Conservation (phyloP, 1,140 invertebrate genomes). For the Drosophila sp. region DNA sequence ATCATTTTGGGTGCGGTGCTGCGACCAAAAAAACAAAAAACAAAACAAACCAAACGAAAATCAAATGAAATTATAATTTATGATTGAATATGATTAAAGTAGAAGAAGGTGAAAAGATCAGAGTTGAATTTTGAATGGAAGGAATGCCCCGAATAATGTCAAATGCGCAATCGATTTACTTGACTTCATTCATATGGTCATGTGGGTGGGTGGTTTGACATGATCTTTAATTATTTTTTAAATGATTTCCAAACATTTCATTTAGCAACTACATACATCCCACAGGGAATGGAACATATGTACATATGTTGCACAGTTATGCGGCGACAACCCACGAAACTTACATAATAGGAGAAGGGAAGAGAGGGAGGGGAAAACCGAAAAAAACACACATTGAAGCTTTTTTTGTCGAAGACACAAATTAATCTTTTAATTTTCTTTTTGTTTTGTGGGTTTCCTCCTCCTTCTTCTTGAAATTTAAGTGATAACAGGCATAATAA, state of each 20-base stretch:
- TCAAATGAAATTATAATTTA: slow-evolving; percentile 48
- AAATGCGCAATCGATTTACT: slow-evolving; percentile 7
- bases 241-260: slow-evolving; percentile 62
- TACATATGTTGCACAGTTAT: slow-evolving; percentile 31
- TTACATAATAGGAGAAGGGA: slow-evolving; percentile 21
- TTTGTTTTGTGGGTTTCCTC: slow-evolving; percentile 23
- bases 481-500: slow-evolving; percentile 65
- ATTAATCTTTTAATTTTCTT: slow-evolving; percentile 43
- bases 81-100: slow-evolving; percentile 17
- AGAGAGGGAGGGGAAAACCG: neutral
- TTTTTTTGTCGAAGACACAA: slow-evolving; percentile 34
- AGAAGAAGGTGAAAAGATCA: slow-evolving; percentile 13
- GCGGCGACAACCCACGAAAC: slow-evolving; percentile 39
- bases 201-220: slow-evolving; percentile 28
- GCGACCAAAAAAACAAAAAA: neutral
- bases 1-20: slow-evolving; percentile 34
- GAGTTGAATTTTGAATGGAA: neutral
- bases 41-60: neutral
- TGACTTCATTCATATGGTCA: neutral
- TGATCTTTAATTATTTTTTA: slow-evolving; percentile 73
- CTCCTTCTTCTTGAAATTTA: slow-evolving; percentile 19
- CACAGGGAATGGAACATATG: slow-evolving; percentile 42
- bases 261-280: slow-evolving; percentile 23
- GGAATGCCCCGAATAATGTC: neutral
- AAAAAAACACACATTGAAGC: slow-evolving; percentile 4